Percentiles rank a stretch among this genome's conserved stretches.
phyloP scores from a whole-genome alignment of 2,797 vertebrate species.

The Typhlichthys subterraneus region DNA sequence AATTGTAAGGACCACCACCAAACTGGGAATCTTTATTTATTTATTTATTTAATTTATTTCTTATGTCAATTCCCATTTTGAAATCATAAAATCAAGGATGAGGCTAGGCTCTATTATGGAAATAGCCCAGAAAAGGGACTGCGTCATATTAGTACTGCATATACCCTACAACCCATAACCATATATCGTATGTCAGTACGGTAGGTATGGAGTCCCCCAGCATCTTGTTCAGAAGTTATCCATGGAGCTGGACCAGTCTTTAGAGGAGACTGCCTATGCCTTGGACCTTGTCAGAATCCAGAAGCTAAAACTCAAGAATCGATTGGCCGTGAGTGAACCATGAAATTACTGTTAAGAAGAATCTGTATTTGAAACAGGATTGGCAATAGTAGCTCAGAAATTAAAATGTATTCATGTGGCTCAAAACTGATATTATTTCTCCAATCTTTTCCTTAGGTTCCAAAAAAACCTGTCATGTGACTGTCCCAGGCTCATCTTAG shows the following conservation, averaged over 20 bases:
- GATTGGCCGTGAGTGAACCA: constrained; percentile 77
- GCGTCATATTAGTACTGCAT: no score
- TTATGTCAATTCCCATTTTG: no score
- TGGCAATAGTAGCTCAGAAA: neutral
- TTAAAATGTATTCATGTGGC: neutral
- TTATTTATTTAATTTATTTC: no score
- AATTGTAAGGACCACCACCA: no score
- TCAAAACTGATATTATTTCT: neutral
- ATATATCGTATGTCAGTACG: constrained; percentile 64
- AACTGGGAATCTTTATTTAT: no score
- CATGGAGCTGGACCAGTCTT: constrained; percentile 78
- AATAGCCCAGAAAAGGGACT: no score
- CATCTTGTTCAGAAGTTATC: constrained; percentile 84
- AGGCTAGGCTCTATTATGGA: no score
- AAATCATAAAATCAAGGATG: no score
- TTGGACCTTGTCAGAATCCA: constrained; percentile 84
- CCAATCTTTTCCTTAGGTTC: constrained; percentile 73
- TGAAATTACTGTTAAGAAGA: neutral
- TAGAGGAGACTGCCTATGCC: constrained; percentile 76
- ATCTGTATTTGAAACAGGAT: neutral
- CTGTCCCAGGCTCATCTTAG: constrained; percentile 69
- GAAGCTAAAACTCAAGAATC: constrained; percentile 79
- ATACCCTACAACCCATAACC: neutral
- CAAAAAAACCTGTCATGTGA: constrained; percentile 82
- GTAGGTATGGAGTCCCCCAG: constrained; percentile 81